Evolutionary conservation across 2,888 invertebrate species (phyloP).

Genomic region (Eurytoma adleriae): DNA sequence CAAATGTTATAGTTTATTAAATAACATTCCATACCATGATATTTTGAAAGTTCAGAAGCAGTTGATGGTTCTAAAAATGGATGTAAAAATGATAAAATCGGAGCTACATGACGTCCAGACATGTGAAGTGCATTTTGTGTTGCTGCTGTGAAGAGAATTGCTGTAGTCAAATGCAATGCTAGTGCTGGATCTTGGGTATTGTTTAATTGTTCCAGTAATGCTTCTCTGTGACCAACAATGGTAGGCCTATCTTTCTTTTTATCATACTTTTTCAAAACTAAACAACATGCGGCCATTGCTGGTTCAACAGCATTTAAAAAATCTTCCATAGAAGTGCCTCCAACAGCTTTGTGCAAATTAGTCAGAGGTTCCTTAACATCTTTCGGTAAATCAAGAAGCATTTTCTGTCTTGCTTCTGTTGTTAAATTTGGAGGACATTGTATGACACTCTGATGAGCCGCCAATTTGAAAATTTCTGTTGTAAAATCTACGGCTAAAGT

Average conservation of each 20-base stretch:
- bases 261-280: constrained; percentile 91
- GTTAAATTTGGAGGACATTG: constrained; percentile 80
- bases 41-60: constrained; percentile 81
- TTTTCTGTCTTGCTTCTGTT: constrained; percentile 82
- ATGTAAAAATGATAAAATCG: constrained; percentile 85
- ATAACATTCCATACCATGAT: constrained; percentile 83
- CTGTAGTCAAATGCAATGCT: constrained; percentile 85
- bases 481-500: constrained; percentile 89
- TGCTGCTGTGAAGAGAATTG: constrained; percentile 88
- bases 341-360: constrained; percentile 83
- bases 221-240: constrained; percentile 88
- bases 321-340: constrained; percentile 85
- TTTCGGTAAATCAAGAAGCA: constrained; percentile 82
- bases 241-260: constrained; percentile 90
- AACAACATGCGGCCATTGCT: constrained; percentile 84
- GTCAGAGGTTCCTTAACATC: constrained; percentile 83
- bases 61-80: constrained; percentile 83
- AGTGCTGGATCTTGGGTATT: constrained; percentile 87
- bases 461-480: constrained; percentile 87
- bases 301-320: constrained; percentile 87
- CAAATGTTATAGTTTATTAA: neutral
- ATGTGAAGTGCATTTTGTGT: constrained; percentile 92
- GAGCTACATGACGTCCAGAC: constrained; percentile 94
- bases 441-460: constrained; percentile 81
- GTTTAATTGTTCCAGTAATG: constrained; percentile 87